Conservation (phyloP, 92 coral and sea anemone genomes). For the Heteractis magnifica region DNA sequence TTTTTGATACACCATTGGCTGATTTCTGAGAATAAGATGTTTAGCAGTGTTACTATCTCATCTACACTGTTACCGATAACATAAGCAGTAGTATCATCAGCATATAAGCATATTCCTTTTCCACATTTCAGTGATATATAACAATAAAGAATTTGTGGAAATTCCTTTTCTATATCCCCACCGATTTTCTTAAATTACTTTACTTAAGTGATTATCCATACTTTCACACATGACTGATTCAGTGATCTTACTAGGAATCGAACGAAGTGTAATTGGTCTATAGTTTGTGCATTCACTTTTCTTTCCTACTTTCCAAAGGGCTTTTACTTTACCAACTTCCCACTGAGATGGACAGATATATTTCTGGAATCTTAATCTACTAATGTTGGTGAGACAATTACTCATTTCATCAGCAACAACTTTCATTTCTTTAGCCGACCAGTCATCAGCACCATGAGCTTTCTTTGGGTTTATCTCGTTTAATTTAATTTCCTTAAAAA, state of each 20-base stretch:
- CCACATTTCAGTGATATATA: no score
- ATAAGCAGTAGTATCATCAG: no score
- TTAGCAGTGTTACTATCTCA: no score
- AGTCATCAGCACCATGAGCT: slow-evolving; percentile 21
- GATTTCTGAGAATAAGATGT: no score
- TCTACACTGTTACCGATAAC: no score
- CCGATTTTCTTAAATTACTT: neutral
- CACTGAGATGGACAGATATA: slow-evolving; percentile 18
- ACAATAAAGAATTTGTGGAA: no score
- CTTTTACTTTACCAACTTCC: slow-evolving; percentile 20
- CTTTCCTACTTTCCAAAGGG: slow-evolving; percentile 13
- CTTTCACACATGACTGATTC: slow-evolving; percentile 22
- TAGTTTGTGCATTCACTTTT: slow-evolving; percentile 13
- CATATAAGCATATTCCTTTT: no score
- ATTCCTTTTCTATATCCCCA: no score
- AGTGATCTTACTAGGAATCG: slow-evolving; percentile 31
- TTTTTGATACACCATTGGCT: no score
- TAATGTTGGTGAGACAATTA: slow-evolving; percentile 16
- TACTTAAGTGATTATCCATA: slow-evolving; percentile 27
- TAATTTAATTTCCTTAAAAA: slow-evolving; percentile 23
- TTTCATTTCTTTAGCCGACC: slow-evolving; percentile 17
- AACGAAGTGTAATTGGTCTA: slow-evolving; percentile 6
- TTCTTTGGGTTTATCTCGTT: slow-evolving; percentile 9
- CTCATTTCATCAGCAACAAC: slow-evolving; percentile 20
- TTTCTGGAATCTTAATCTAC: slow-evolving; percentile 24